Conservation (phyloP, 1,140 invertebrate genomes). For the Drosophila nannoptera region DNA sequence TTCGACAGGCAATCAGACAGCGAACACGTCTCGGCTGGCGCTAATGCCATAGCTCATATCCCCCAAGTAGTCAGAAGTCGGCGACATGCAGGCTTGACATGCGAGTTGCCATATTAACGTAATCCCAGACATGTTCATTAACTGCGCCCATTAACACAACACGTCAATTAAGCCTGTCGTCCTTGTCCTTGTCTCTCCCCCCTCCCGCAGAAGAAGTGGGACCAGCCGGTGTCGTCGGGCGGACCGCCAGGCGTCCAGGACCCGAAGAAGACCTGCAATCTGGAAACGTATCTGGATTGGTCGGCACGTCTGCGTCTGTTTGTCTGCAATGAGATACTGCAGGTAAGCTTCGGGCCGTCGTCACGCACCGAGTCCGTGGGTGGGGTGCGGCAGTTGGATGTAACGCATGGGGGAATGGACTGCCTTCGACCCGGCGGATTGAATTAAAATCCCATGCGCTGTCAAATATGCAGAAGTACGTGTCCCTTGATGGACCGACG, state of each 20-base stretch:
- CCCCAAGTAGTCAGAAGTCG: too few relatives aligned
- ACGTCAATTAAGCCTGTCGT: not conserved
- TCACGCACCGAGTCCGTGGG: not conserved
- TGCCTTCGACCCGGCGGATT: conserved; percentile 13
- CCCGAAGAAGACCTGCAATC: conserved; percentile 79
- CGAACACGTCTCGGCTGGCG: too few relatives aligned
- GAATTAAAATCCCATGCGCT: conserved; percentile 26
- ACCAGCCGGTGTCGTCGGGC: conserved; percentile 70
- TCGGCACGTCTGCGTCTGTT: conserved; percentile 78
- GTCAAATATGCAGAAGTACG: conserved; percentile 29
- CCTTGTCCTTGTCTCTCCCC: not conserved
- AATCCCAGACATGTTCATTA: conserved; percentile 11
- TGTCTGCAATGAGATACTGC: conserved; percentile 78
- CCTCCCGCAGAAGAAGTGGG: conserved; percentile 73
- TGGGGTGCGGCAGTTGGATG: not conserved
- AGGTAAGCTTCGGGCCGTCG: conserved; percentile 55
- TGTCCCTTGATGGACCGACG: conserved; percentile 27
- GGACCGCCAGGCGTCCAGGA: conserved; percentile 74
- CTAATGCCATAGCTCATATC: too few relatives aligned
- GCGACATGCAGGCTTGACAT: too few relatives aligned
- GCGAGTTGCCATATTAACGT: conserved; percentile 1
- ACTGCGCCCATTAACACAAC: conserved; percentile 4
- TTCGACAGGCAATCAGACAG: too few relatives aligned
- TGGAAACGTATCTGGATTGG: conserved; percentile 79
- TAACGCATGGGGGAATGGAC: not conserved